Conservation (phyloP, 2,113 vertebrate species). For the Periophthalmus modestus region DNA sequence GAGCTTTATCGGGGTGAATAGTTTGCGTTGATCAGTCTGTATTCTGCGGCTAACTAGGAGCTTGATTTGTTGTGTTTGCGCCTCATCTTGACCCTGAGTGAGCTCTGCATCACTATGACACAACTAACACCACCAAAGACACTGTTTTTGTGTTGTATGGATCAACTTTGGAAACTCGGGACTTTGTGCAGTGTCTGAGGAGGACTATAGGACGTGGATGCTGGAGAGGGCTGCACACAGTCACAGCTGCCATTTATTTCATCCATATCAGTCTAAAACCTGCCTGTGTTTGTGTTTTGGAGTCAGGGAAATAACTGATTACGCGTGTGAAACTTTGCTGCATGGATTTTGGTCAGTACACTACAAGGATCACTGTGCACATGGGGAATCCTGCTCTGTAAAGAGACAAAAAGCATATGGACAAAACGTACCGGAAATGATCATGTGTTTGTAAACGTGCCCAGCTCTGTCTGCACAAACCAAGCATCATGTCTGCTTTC, state of each 20-base stretch:
- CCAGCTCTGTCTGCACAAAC: constrained; percentile 33
- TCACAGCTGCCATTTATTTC: constrained; percentile 28
- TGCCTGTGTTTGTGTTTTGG: neutral
- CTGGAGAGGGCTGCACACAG: constrained; percentile 51
- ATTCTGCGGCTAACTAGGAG: constrained; percentile 13
- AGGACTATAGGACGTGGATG: constrained; percentile 41
- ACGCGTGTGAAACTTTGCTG: neutral
- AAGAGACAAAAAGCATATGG: constrained; percentile 9
- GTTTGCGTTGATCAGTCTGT: neutral
- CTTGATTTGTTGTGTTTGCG: constrained; percentile 36
- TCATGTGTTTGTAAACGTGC: constrained; percentile 41
- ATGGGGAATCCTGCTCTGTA: constrained; percentile 44
- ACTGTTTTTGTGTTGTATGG: constrained; percentile 18
- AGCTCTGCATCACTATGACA: constrained; percentile 25
- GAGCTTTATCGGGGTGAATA: neutral
- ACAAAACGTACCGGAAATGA: constrained; percentile 23
- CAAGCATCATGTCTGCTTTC: constrained; percentile 63
- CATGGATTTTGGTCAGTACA: constrained; percentile 9
- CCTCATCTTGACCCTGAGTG: constrained; percentile 18
- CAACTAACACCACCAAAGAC: neutral
- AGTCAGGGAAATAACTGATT: neutral
- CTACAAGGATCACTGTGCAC: constrained; percentile 34
- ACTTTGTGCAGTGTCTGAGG: constrained; percentile 3
- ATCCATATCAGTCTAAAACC: neutral
- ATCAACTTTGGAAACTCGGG: neutral